Conservation (phyloP, 2,888 invertebrate species). For the Heliothis peltigera region DNA sequence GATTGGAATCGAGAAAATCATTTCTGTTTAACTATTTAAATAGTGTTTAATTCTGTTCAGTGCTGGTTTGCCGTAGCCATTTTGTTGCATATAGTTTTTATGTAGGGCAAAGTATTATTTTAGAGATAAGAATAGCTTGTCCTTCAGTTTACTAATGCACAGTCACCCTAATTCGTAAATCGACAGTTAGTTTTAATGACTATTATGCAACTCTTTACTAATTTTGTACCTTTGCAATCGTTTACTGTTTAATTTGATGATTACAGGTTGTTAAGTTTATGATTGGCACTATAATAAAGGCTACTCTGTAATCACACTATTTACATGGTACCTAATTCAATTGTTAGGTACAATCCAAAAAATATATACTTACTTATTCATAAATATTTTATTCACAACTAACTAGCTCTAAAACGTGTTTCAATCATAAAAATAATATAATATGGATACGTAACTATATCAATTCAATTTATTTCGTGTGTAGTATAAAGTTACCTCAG, state of each 20-base stretch:
- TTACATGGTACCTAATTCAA: not conserved
- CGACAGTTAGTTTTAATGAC: conserved; percentile 23
- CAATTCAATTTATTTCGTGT: conserved; percentile 50
- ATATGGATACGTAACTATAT: conserved; percentile 47
- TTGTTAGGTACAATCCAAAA: conserved; percentile 11
- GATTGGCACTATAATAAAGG: conserved; percentile 17
- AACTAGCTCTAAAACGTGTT: conserved; percentile 41
- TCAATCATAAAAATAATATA: conserved; percentile 29
- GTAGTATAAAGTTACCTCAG: conserved; percentile 48
- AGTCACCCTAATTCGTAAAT: conserved; percentile 30
- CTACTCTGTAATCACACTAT: not conserved
- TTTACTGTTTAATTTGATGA: conserved; percentile 22
- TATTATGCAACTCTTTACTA: conserved; percentile 26
- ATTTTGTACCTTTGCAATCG: conserved; percentile 17
- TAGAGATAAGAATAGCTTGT: not conserved
- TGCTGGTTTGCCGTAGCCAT: not conserved
- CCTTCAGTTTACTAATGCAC: not conserved
- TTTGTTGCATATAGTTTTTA: not conserved
- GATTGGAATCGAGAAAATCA: conserved; percentile 72
- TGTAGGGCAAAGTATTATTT: not conserved
- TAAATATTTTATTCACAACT: conserved; percentile 20
- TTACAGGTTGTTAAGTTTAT: conserved; percentile 16
- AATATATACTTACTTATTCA: not conserved
- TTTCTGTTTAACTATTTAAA: conserved; percentile 64
- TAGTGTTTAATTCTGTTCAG: conserved; percentile 6